A percentile compares a stretch with the other conserved stretches of the same genome.
phyloP scores from a whole-genome alignment of 2,797 vertebrate species.

The Hozukius guyotensis region DNA sequence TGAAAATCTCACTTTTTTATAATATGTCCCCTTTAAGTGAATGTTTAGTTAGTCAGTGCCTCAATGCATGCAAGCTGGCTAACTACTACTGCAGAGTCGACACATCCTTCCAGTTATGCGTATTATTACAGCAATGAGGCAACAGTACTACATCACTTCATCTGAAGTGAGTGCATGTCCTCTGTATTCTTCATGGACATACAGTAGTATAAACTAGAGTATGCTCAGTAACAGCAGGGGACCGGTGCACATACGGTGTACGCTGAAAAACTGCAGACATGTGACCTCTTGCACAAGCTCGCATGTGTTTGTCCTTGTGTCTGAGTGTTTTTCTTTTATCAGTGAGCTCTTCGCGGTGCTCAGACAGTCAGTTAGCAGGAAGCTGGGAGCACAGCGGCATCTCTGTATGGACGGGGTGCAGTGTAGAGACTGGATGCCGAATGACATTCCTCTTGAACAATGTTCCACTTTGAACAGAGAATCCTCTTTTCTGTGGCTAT shows the following conservation, averaged over 20 bases:
- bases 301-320: constrained; percentile 2
- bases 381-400: constrained; percentile 30
- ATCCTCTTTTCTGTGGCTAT: constrained; percentile 36
- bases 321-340: not conserved
- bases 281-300: not conserved
- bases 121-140: not conserved
- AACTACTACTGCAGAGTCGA: not conserved
- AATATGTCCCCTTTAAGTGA: not conserved
- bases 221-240: not conserved
- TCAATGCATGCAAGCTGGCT: not conserved
- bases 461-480: constrained; percentile 56
- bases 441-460: constrained; percentile 53
- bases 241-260: not conserved
- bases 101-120: not conserved
- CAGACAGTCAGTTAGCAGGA: constrained; percentile 27
- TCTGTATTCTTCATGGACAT: not conserved
- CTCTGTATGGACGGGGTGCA: constrained; percentile 30
- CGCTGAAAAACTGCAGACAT: constrained; percentile 5
- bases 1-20: no score
- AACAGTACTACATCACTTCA: not conserved
- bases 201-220: not conserved
- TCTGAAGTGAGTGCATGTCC: not conserved
- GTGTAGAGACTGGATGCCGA: constrained; percentile 3
- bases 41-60: not conserved
- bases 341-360: not conserved